phyloP scores from a whole-genome alignment of 2,113 vertebrate species.

The Lycaon pictus region DNA sequence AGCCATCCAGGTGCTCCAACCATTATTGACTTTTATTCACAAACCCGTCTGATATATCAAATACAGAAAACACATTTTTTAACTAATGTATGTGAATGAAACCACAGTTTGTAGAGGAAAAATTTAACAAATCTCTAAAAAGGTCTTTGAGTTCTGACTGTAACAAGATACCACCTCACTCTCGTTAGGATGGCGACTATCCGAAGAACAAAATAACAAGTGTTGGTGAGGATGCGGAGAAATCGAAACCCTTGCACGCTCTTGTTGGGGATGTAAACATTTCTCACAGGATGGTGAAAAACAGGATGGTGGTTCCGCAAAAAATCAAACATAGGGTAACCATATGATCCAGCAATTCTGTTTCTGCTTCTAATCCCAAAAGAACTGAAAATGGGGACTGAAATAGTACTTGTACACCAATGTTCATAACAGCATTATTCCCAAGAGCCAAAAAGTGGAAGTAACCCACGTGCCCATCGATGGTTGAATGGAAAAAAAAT shows the following conservation, averaged over 20 bases:
- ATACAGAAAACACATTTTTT: not conserved
- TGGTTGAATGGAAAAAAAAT: not conserved
- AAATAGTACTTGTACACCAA: not conserved
- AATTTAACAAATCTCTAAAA: not conserved
- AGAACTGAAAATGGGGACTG: not conserved
- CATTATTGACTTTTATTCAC: not conserved
- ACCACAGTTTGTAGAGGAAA: not conserved
- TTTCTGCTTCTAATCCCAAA: not conserved
- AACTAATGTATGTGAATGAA: not conserved
- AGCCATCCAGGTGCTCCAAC: not conserved
- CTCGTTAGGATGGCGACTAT: not conserved
- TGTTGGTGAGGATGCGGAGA: not conserved
- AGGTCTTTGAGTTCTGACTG: not conserved
- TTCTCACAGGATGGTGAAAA: not conserved
- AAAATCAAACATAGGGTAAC: not conserved
- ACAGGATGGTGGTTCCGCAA: not conserved
- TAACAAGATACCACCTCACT: not conserved
- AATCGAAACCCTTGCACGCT: not conserved
- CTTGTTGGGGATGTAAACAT: not conserved
- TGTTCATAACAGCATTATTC: not conserved
- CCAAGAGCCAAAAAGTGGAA: not conserved
- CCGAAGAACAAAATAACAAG: not conserved
- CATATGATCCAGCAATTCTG: not conserved
- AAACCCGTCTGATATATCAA: not conserved
- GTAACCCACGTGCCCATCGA: not conserved